Evolutionary conservation across 2,113 vertebrate genomes (phyloP).

Genomic region (Seriola rivoliana): DNA sequence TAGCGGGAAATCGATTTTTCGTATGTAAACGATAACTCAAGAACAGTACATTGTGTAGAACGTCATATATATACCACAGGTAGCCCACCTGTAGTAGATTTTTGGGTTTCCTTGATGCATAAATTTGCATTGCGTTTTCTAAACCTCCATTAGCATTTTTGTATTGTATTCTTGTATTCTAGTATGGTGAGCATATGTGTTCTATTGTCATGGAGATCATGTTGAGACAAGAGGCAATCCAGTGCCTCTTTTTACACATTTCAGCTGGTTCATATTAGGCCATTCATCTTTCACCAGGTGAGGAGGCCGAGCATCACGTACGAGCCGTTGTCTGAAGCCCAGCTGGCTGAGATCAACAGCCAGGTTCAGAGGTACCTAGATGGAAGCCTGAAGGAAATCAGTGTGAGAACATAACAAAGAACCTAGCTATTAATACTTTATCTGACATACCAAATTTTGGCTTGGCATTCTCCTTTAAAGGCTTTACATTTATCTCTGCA

Average conservation of each 20-base stretch:
- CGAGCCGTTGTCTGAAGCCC: constrained; percentile 82
- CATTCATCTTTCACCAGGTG: constrained; percentile 67
- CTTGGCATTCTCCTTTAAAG: not conserved
- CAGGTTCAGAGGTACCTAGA: constrained; percentile 88
- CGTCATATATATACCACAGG: too few species aligned
- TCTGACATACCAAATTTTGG: not conserved
- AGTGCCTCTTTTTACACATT: not conserved
- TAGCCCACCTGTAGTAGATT: too few species aligned
- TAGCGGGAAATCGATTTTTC: too few species aligned
- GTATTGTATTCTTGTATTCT: too few species aligned
- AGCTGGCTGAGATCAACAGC: constrained; percentile 86
- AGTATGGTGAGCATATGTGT: not conserved
- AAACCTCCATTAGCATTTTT: too few species aligned
- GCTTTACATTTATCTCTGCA: constrained; percentile 1
- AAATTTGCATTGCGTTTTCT: too few species aligned
- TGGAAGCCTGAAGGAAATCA: constrained; percentile 87
- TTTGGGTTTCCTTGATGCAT: too few species aligned
- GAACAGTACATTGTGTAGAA: too few species aligned
- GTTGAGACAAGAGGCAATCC: not conserved
- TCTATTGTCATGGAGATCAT: not conserved
- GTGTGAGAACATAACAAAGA: constrained; percentile 77
- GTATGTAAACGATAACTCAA: too few species aligned
- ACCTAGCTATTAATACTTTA: not conserved
- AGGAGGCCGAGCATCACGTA: constrained; percentile 70
- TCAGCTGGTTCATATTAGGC: not conserved